These are phyloP conservation scores for Cataglyphis cursor DNA, from an alignment of 2,888 invertebrate genomes.

Conservation along the genomic window DNA sequence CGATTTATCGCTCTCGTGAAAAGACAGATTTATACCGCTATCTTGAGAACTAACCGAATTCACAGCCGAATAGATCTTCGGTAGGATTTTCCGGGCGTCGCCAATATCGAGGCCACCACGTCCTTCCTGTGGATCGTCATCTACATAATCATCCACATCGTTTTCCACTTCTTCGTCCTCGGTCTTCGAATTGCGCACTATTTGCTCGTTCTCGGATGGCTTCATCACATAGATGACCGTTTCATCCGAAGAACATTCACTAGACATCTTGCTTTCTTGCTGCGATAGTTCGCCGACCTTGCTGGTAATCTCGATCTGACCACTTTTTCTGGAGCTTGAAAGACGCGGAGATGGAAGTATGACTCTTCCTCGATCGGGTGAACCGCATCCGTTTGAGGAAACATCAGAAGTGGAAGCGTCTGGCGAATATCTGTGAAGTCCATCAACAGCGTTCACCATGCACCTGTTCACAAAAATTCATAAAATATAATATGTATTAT, in stretches of 20 bases:
- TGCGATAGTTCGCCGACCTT: constrained; percentile 83
- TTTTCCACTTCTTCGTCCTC: constrained; percentile 89
- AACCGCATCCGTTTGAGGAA: constrained; percentile 82
- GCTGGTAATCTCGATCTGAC: constrained; percentile 69
- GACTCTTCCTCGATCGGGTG: constrained; percentile 82
- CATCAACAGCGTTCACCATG: constrained; percentile 90
- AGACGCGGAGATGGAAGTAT: constrained; percentile 67
- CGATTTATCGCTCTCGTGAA: constrained; percentile 90
- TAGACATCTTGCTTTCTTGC: constrained; percentile 85
- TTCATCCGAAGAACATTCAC: constrained; percentile 86
- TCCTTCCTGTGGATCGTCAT: constrained; percentile 73
- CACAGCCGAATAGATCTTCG: constrained; percentile 90
- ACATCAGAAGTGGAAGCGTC: constrained; percentile 80
- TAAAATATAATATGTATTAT: background rate
- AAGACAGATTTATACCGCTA: constrained; percentile 92
- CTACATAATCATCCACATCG: constrained; percentile 86
- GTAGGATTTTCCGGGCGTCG: constrained; percentile 86
- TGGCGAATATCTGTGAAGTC: constrained; percentile 86
- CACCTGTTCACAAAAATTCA: constrained; percentile 74
- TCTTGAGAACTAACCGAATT: constrained; percentile 92
- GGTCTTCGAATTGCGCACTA: constrained; percentile 70
- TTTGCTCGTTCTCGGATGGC: constrained; percentile 71
- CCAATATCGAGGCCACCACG: constrained; percentile 84
- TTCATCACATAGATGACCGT: constrained; percentile 86
- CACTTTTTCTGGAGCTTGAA: constrained; percentile 65